Percentiles rank a stretch among this genome's conserved stretches.
Conservation (phyloP, 1,140 invertebrate genomes). For the Leptinotarsa lineolata region DNA sequence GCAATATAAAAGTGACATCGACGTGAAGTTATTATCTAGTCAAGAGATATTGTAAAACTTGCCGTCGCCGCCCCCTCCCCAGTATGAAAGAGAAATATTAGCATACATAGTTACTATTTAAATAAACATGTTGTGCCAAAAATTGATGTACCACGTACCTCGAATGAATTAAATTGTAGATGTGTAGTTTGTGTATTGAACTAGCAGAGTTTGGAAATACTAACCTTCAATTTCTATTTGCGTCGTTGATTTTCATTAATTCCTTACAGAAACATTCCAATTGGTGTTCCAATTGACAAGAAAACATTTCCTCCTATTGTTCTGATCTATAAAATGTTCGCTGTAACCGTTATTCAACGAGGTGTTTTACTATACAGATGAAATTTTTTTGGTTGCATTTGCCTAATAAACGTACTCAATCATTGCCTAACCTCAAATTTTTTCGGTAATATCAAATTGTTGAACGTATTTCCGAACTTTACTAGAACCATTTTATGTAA, state of each 20-base stretch:
- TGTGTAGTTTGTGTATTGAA: slow-evolving; percentile 24
- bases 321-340: too few species aligned
- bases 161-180: slow-evolving; percentile 32
- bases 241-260: too few species aligned
- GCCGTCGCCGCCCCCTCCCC: slow-evolving; percentile 19
- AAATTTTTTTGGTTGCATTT: too few species aligned
- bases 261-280: too few species aligned
- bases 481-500: slow-evolving; percentile 23
- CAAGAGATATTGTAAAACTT: slow-evolving; percentile 32
- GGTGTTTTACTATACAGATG: too few species aligned
- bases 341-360: too few species aligned
- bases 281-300: too few species aligned
- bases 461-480: slow-evolving; percentile 11
- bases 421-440: neutral
- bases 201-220: slow-evolving; percentile 14
- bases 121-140: slow-evolving; percentile 17
- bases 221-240: too few species aligned
- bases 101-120: slow-evolving; percentile 25
- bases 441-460: neutral
- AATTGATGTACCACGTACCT: slow-evolving; percentile 27
- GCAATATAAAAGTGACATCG: slow-evolving; percentile 35
- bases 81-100: slow-evolving; percentile 53
- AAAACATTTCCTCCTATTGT: too few species aligned
- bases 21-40: slow-evolving; percentile 38
- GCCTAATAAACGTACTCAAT: too few species aligned